Base-by-base conservation (phyloP, 2,797 vertebrate species). In the Fistularia commersonii region DNA sequence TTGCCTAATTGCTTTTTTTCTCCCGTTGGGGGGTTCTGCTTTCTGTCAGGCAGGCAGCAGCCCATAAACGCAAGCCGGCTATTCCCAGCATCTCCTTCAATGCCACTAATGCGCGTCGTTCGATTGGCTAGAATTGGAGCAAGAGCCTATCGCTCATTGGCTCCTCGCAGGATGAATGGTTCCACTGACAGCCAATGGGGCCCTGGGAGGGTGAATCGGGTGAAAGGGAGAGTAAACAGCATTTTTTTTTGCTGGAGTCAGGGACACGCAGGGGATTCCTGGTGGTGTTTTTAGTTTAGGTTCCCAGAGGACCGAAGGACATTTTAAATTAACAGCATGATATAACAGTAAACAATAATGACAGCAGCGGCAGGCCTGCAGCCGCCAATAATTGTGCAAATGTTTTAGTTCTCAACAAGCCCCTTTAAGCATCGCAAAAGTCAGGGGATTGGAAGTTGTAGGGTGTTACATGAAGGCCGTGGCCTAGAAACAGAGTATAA, bases 1-100 rank as follows among this genome's bases (percentile, higher is more conserved):
- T 90, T 89, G 85, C 86, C 88, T 90, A 89, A 91, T 91, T 89
- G 86, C 85, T 89, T 88, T 87, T 86, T 89, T 85, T 82, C 23
- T 73, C 61, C 41, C 39, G 41, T 34, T 5, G 41, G 47, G 53
- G 82, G 75, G 86, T 67, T 91, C 90, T 91, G 90, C 74, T 89
- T 89, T 90, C 40, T 77, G 58, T 91, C 89, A 87, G 69, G 49
- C 73, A 69, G 84, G 79, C 86, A 84, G 85, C 79, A 81, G 74
- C 68, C 73, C 80, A 81, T 84, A 89, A 89, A 89, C 85, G 87
- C 63, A 39, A 43, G 41, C 48, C 62, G 54, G 72, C 69, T 79
- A 73, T 79, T 83, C 71, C 69, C 71, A 82, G 74, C 79, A 74
- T 82, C 84, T 85, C 72, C 63, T 64, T 86, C 80, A 77, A 72